Evolutionary conservation across 2,797 vertebrate species (phyloP), one percentile per base, ranked within the genome.

Genomic region (Hydrophis major): DNA sequence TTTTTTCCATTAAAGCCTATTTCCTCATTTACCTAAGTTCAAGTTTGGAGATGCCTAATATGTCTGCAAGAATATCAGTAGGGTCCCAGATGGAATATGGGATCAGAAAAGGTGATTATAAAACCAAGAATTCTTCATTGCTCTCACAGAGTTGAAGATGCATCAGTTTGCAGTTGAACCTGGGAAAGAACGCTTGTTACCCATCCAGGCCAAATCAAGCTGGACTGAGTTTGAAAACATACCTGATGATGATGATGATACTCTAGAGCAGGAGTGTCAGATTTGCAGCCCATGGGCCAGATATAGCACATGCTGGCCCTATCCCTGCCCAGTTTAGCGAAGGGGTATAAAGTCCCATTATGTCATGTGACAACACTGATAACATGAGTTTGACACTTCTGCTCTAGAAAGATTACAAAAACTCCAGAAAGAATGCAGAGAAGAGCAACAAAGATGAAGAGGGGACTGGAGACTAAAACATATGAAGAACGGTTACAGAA

Each of bases 401-500:
- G 50, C 8, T 53, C 50, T 56, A 56, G 56, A 56, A 56, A 56
- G 56, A 56, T 16, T 56, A 56, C 4, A 56, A 56, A 13, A 56
- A 56, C 56, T 16, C 56, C 1, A 16, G 14, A 56, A 56, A 56
- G 56, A 4, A 0, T 56, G 56, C 14, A 56, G 56, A 56, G 56
- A 56, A 56, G 56, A 56, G 56, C 56, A 56, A 16, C 14, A 0
- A 56, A 14, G 55, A 56, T 56, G 12, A 56, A 14, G 3, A 56
- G 14, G 56, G 14, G 56, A 56, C 1, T 16, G 56, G 56, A 56
- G 56, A 1, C 14, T 56, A 16, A 56, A 56, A 56, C 14, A 56
- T 56, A 4, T 0, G 14, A 56, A 0, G 56, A 56, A 56, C 4
- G 0, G 14, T 16, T 56, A 1, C 56, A 56, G 14, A 1, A 56